Evolutionary conservation across 2,113 vertebrate genomes (phyloP), one percentile per base, ranked within the genome.

Genomic region (Cololabis saira): DNA sequence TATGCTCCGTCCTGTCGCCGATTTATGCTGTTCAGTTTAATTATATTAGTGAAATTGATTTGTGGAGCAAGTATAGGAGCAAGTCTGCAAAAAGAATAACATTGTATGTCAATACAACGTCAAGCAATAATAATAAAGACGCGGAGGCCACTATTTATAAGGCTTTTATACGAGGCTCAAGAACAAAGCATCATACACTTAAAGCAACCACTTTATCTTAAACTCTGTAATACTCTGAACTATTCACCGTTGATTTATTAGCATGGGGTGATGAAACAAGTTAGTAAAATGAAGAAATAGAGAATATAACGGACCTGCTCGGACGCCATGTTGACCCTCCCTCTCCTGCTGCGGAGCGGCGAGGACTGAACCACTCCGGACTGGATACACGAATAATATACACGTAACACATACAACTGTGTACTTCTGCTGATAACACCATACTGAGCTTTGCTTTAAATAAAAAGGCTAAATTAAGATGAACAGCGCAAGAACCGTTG

Each of bases 251-350:
- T 12, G 1, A 0, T 1, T 0, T 11, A 4, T 42, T 15, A 18
- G n/a, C 1, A 37, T 1, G 12, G 2, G 22, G 5, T 11, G 5
- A 4, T 0, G 8, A 24, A 16, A 49, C 22, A 30, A 12, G 1
- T 1, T 2, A 59, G 16, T 30, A 51, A 40, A 76, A 69, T 6
- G 11, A 69, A 56, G 4, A 75, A 88, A 68, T 67, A 59, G 14
- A 15, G 11, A 52, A 69, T 3, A 83, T 87, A 87, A 90, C 92
- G 85, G 90, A 94, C 93, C 93, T 94, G 93, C 27, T 94, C 93
- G 0, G 93, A 93, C 92, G 93, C 93, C 93, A 94, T 94, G 86
- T 92, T 93, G 80, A 81, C 84, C 83, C 91, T 90, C 89, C 88
- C 86, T 89, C 84, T 76, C 57, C 79, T 63, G 84, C 66, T 56